These are phyloP conservation scores for Chaetodon trifascialis DNA, from an alignment of 2,113 vertebrate genomes.

Conservation along the genomic window DNA sequence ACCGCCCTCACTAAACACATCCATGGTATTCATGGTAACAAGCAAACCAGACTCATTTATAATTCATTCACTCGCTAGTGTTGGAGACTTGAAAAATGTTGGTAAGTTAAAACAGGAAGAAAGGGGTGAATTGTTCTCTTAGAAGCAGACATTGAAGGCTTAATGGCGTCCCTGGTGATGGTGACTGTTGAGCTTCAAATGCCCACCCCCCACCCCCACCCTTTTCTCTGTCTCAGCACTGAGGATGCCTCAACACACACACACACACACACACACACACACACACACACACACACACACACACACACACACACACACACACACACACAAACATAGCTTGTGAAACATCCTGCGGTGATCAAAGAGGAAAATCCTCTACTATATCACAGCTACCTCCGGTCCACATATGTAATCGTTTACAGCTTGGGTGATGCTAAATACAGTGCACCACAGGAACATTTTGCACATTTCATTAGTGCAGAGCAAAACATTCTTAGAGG, in stretches of 20 bases:
- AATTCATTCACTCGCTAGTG: conserved; percentile 48
- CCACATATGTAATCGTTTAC: conserved; percentile 23
- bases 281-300: background rate
- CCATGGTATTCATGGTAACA: conserved; percentile 14
- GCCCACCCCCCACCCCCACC: conserved; percentile 7
- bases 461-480: conserved; percentile 4
- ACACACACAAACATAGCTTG: conserved; percentile 2
- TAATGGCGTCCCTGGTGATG: conserved; percentile 64
- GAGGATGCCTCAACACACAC: conserved; percentile 29
- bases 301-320: background rate
- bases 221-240: conserved; percentile 13
- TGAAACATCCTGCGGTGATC: conserved; percentile 32
- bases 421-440: background rate
- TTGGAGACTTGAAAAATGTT: background rate
- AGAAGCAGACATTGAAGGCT: conserved; percentile 42
- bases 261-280: too few species aligned
- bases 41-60: conserved; percentile 56
- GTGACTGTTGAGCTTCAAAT: conserved; percentile 31
- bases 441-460: background rate
- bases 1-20: conserved; percentile 1
- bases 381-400: conserved; percentile 9
- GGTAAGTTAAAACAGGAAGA: conserved; percentile 26
- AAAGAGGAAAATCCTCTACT: conserved; percentile 23
- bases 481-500: background rate
- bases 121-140: conserved; percentile 49